A percentile compares a stretch with the other conserved stretches of the same genome.
Conservation (phyloP, 2,113 vertebrate species). For the Oncorhynchus mykiss region DNA sequence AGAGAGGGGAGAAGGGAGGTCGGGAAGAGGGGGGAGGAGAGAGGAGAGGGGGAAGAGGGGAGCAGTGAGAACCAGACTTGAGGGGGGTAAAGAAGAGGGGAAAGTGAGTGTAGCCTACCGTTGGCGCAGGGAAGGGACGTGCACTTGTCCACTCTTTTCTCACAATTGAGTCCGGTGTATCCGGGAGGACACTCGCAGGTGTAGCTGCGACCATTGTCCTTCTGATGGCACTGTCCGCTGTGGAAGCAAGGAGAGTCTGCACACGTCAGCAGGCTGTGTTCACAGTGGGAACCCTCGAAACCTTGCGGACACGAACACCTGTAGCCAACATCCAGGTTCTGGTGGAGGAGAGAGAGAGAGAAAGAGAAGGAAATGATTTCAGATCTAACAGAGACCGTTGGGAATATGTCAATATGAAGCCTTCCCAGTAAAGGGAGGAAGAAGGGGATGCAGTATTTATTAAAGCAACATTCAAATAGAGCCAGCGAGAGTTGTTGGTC, state of each 20-base stretch:
- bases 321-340: constrained; percentile 89
- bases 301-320: constrained; percentile 83
- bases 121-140: constrained; percentile 91
- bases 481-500: too few species aligned
- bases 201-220: constrained; percentile 87
- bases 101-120: constrained; percentile 70
- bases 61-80: too few species aligned
- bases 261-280: constrained; percentile 88
- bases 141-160: constrained; percentile 96
- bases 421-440: too few species aligned
- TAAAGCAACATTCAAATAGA: too few species aligned
- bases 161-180: constrained; percentile 96
- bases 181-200: constrained; percentile 85
- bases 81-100: background rate
- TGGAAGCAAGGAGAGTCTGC: constrained; percentile 93
- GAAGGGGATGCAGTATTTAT: too few species aligned
- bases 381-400: too few species aligned
- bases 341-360: constrained; percentile 4
- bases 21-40: too few species aligned
- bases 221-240: constrained; percentile 85
- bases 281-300: constrained; percentile 90
- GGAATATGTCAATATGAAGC: too few species aligned
- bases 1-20: background rate
- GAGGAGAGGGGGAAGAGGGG: background rate
- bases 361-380: background rate